Base-by-base conservation (phyloP, 1,140 invertebrate genomes). In the Drosophila guanche region DNA sequence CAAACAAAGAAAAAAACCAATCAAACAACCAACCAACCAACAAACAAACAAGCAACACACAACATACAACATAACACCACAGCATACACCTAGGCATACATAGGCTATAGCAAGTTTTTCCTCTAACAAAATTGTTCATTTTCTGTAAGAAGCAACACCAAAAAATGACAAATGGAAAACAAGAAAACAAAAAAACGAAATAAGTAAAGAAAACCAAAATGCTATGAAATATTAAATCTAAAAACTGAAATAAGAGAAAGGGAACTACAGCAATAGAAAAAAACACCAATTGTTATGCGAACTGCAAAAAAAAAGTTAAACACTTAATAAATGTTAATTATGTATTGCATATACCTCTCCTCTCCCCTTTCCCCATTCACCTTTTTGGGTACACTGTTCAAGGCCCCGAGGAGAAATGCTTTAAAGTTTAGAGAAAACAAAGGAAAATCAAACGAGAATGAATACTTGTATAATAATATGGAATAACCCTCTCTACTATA, bases 251-350 rank as follows among this genome's bases (percentile, higher is more conserved):
- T 5, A 33, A 33, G 60, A 56, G 45, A 42, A 56, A 76, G 72
- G 37, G 27, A 50, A 12, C 10, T 37, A 51, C 57, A 53, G 29
- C 93, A 94, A 62, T 68, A 42, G 91, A 92, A 92, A 16, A 53
- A 33, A 52, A 75, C 72, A 75, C 58, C 53, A 75, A 72, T 71
- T 72, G 68, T 72, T 71, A 71, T 53, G 56, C 68, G 48, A 50
- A 37, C 10, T 67, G 62, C 65, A 77, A 55, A 48, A 52, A 52
- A 60, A 69, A 57, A 58, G 52, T 73, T 74, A 65, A 74, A 71
- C 46, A 51, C 42, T 74, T 65, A 51, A 74, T 57, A 51, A 56
- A 56, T 65, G 73, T 51, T 72, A 72, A 72, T 62, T 43, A 72
- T 50, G 68, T 72, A 72, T 63, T 62, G 58, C 57, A 62, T 73